Evolutionary conservation across 2,113 vertebrate genomes (phyloP).

Genomic region (Isichthys henryi): DNA sequence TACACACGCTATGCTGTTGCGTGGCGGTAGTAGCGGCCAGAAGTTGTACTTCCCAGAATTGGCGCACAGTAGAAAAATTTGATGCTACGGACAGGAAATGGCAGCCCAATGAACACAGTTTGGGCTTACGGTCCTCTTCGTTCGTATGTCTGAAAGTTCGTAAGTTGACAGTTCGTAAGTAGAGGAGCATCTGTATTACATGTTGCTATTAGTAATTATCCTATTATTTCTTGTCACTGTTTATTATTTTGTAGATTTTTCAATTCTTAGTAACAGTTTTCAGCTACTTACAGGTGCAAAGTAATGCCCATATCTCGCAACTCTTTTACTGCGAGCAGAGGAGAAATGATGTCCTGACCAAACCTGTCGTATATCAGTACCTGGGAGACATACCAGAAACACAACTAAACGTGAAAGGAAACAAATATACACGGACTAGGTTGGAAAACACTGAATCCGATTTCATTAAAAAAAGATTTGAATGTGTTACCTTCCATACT

Average conservation of each 20-base stretch:
- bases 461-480: neutral
- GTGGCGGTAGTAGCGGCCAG: too few species aligned
- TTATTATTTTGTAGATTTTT: neutral
- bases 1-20: too few species aligned
- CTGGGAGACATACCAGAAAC: conserved; percentile 47
- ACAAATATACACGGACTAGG: neutral
- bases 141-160: too few species aligned
- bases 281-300: conserved; percentile 77
- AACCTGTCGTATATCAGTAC: conserved; percentile 94
- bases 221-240: neutral
- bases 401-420: neutral
- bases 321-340: conserved; percentile 91
- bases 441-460: neutral
- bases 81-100: too few species aligned
- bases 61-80: too few species aligned
- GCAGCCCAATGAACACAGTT: too few species aligned
- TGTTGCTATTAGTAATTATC: neutral
- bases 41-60: too few species aligned
- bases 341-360: conserved; percentile 98
- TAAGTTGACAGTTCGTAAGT: too few species aligned
- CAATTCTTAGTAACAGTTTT: neutral
- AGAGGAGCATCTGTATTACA: neutral
- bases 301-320: conserved; percentile 97
- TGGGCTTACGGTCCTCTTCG: too few species aligned
- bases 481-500: conserved; percentile 84